Evolutionary conservation across 2,113 vertebrate species (phyloP), one percentile per base, ranked within the genome.

Genomic region (Rattus rattus): DNA sequence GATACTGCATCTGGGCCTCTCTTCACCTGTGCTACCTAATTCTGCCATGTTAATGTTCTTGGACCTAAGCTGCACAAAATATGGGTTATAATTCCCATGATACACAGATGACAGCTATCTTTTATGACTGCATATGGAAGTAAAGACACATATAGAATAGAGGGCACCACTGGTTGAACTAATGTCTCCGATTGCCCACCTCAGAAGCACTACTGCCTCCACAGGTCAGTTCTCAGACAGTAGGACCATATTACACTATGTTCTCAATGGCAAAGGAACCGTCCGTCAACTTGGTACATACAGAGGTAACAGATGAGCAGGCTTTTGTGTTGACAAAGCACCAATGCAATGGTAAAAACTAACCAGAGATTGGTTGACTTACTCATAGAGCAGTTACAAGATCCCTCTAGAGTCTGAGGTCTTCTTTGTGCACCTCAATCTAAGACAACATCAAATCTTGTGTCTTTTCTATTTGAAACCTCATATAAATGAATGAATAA

Each of bases 391-490:
- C 9, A 67, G 92, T 65, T 84, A 52, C 22, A 65, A 47, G 83
- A 52, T 84, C 90, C 47, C 83, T 76, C 79, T 88, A 92, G 49
- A 76, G 24, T 84, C 77, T 54, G 14, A 30, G 43, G 7, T 92
- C 39, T 33, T 39, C 61, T 47, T 88, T 47, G 79, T 20, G 63
- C 47, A 93, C 83, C 79, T 94, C 73, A 70, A 52, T 65, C 83
- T 24, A 83, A 88, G 79, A 56, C 69, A 92, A 61, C 54, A 79
- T 87, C 81, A 63, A 90, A 19, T 80, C 6, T 36, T 87, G 39
- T 87, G 85, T 30, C 54, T 56, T 89, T 92, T 94, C n/a, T n/a
- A 96, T 94, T 90, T 94, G 69, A 6, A 95, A 52, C 30, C 96
- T 88, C 17, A 30, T 85, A 93, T 80, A 63, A 88, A 91, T 36